Evolutionary conservation across 2,797 vertebrate species (phyloP), one percentile per base, ranked within the genome.

Genomic region (Sparus aurata): DNA sequence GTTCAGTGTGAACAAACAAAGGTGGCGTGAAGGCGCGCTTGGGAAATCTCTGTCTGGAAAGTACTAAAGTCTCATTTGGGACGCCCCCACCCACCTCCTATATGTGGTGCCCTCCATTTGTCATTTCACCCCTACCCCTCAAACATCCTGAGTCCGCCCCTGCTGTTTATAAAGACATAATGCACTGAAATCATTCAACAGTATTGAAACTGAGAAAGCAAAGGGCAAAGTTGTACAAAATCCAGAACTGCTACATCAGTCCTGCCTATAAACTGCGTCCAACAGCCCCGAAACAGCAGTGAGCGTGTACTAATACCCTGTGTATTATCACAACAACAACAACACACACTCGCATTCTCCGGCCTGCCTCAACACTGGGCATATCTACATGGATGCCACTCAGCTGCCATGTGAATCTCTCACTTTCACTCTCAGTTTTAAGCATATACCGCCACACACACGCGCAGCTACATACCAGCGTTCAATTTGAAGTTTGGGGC

Each of bases 401-500:
- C 18, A 15, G 12, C 27, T 16, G 11, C 43, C 52, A 38, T 63
- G 54, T 27, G 46, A 74, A 55, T 11, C 1, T 34, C 45, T 17
- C 53, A 75, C 57, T 61, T 50, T n/a, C 2, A 11, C 69, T 1
- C 46, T 16, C 25, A 45, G 41, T 12, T 1, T 16, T 46, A 16
- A 2, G 25, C 20, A 2, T 13, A 38, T 11, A 23, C 3, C 52
- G 60, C 63, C 34, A 10, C 57, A 69, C 68, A 87, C 38, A 13
- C n/a, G 12, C 9, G 5, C 45, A 16, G 45, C 15, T 20, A 69
- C 92, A 57, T 92, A 93, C 92, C 92, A 69, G 82, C 86, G 81
- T 85, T 12, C 50, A 82, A 65, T 6, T 75, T 3, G 53, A 23
- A 25, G 57, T 25, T 61, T 47, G 5, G 3, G 43, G 54, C 63